Conservation (phyloP, 2,888 invertebrate species). For the Andricus curvator region DNA sequence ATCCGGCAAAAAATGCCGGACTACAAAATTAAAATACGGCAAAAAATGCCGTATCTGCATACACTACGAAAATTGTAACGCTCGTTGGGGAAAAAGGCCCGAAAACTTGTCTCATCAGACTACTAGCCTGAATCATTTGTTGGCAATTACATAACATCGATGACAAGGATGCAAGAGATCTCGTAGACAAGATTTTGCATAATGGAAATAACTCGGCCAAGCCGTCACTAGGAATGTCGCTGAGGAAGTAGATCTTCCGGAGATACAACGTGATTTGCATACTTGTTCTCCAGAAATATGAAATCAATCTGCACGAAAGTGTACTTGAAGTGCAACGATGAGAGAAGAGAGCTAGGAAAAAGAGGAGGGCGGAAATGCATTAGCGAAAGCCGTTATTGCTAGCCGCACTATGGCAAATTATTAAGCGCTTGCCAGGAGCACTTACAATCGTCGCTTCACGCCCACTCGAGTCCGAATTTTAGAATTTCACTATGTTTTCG, state of each 20-base stretch:
- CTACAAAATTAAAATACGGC: no score
- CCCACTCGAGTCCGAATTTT: constrained; percentile 33
- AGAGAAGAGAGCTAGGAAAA: constrained; percentile 25
- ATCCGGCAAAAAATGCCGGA: no score
- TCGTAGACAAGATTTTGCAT: constrained; percentile 54
- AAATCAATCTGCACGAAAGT: constrained; percentile 61
- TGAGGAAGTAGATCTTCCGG: constrained; percentile 46
- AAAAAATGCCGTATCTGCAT: no score
- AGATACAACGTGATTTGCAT: constrained; percentile 55
- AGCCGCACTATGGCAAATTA: constrained; percentile 51
- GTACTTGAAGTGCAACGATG: constrained; percentile 42
- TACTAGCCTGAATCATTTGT: constrained; percentile 47
- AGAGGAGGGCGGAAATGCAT: constrained; percentile 50
- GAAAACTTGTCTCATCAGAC: background rate
- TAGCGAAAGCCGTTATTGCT: constrained; percentile 56
- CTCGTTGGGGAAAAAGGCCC: constrained; percentile 40
- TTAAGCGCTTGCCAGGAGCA: constrained; percentile 47
- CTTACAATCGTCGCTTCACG: constrained; percentile 46
- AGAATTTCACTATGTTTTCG: constrained; percentile 21
- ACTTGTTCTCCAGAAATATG: constrained; percentile 61
- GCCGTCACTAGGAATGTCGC: constrained; percentile 46
- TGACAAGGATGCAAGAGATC: constrained; percentile 47
- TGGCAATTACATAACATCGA: constrained; percentile 49
- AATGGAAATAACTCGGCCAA: constrained; percentile 55
- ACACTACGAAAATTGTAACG: no score